Base-by-base conservation (phyloP, 92 coral and sea anemone genomes). In the Desmophyllum pertusum region DNA sequence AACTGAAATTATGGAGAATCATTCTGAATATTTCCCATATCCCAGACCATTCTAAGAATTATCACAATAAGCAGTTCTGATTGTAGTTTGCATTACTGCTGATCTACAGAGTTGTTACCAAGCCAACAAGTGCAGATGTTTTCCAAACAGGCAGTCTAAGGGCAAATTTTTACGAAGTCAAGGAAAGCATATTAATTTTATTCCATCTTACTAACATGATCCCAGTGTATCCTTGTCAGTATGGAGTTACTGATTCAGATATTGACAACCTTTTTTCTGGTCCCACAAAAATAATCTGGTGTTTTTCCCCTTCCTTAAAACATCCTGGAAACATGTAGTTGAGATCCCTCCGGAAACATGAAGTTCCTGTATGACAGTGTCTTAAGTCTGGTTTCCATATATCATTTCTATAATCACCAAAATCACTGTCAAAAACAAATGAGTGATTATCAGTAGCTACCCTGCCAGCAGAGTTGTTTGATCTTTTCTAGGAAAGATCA, bases 351-450 rank as follows among this genome's bases (percentile, higher is more conserved):
- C 6, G 21, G 43, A 72, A 72, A 5, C 2, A 19, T 66, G 23
- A 30, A 7, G 42, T 74, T 74, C 65, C 45, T 75, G 79, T 48
- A 50, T 75, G 64, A 33, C 45, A n/a, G n/a, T n/a, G n/a, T n/a
- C n/a, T n/a, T n/a, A n/a, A n/a, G n/a, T n/a, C 11, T 75, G 39
- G 37, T 48, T 17, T 50, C 6, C 23, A 6, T 50, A 21, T 50
- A 30, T 51, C 10, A 36, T 6, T 19, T 5, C 25, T 57, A n/a
- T n/a, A n/a, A n/a, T n/a, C n/a, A n/a, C n/a, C n/a, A n/a, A n/a
- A n/a, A n/a, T n/a, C n/a, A n/a, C n/a, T n/a, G n/a, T n/a, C n/a
- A n/a, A n/a, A n/a, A n/a, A n/a, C n/a, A n/a, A n/a, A n/a, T n/a
- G n/a, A n/a, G n/a, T n/a, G n/a, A n/a, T n/a, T n/a, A n/a, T n/a